These are phyloP conservation scores for Euwallacea fornicatus DNA, from an alignment of 1,140 invertebrate genomes.

Conservation along the genomic window DNA sequence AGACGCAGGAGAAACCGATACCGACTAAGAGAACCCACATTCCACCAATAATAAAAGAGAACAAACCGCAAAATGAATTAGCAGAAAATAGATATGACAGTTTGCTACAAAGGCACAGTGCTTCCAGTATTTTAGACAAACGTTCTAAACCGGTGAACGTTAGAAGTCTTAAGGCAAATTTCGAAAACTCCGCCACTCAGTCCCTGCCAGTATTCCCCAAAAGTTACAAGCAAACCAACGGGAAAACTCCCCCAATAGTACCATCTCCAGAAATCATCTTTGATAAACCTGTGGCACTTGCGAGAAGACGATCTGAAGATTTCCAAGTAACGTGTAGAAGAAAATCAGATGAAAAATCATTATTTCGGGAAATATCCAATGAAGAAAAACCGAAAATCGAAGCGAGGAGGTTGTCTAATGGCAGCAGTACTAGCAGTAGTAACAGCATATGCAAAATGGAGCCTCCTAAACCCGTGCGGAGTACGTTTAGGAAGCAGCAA, in stretches of 20 bases:
- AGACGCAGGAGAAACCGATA: conserved; percentile 22
- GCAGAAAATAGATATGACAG: conserved; percentile 8
- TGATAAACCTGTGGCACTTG: conserved; percentile 4
- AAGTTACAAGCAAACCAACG: conserved; percentile 23
- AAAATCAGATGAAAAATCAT: conserved; percentile 31
- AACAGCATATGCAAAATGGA: neutral
- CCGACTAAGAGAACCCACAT: conserved; percentile 22
- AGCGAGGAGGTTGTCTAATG: conserved; percentile 15
- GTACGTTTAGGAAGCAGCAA: neutral
- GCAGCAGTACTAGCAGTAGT: conserved; percentile 1
- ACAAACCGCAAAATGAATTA: conserved; percentile 3
- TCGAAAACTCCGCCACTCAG: conserved; percentile 57
- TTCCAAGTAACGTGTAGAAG: conserved; percentile 19
- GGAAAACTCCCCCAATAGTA: conserved; percentile 28
- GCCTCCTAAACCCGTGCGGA: neutral
- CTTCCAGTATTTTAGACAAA: conserved; percentile 24
- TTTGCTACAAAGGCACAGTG: conserved; percentile 14
- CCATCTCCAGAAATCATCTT: conserved; percentile 9
- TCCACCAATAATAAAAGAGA: neutral
- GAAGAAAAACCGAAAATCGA: conserved; percentile 22
- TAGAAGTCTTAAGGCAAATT: conserved; percentile 64
- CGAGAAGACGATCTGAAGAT: conserved; percentile 22
- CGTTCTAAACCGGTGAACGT: conserved; percentile 53
- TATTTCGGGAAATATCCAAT: conserved; percentile 21
- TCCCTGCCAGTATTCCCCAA: conserved; percentile 52